Evolutionary conservation across 1,140 invertebrate species (phyloP), one percentile per base, ranked within the genome.

Genomic region (Brachionus plicatilis): DNA sequence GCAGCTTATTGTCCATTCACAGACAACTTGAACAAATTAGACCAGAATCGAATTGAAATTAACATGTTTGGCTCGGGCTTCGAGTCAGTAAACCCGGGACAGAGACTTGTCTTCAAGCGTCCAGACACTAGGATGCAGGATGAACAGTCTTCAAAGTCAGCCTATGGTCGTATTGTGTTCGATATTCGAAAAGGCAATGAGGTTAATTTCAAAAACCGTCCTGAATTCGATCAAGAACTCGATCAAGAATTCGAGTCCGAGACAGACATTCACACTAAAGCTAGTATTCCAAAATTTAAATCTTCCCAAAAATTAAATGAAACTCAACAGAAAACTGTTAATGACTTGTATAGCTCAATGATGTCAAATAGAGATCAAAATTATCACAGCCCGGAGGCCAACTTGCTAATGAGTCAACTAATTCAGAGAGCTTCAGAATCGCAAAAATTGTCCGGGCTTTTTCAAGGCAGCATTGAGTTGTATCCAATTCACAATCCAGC

Each of bases 1-100:
- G 86, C 87, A 20, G 87, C 87, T 2, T 89, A 87, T 87, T 88
- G 86, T 66, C 89, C 89, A 8, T 87, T 90, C 66, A 60, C 86
- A 0, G 86, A 87, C 17, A 68, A 76, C 27, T 29, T 82, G 33
- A 82, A 82, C 12, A 60, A 82, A 60, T 45, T 43, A 14, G 53
- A 82, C 33, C 50, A 68, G 47, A 79, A 33, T 75, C 85, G 47
- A 8, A 27, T 66, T 0, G 86, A 88, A 27, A 84, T 88, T 0
- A 87, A 70, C 17, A 72, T 89, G 17, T 79, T 86, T 24, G 66
- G 89, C 53, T 76, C 87, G 12, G 88, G 88, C 53, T 88, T 88
- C 7, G 86, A 88, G 12, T 66, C 37, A 1, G 85, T 86, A 0
- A 87, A 86, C 41, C 89, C 89, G 17, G 88, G 89, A 80, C 86